Conservation (phyloP, 2,888 invertebrate genomes). For the Drosophila monieri region DNA sequence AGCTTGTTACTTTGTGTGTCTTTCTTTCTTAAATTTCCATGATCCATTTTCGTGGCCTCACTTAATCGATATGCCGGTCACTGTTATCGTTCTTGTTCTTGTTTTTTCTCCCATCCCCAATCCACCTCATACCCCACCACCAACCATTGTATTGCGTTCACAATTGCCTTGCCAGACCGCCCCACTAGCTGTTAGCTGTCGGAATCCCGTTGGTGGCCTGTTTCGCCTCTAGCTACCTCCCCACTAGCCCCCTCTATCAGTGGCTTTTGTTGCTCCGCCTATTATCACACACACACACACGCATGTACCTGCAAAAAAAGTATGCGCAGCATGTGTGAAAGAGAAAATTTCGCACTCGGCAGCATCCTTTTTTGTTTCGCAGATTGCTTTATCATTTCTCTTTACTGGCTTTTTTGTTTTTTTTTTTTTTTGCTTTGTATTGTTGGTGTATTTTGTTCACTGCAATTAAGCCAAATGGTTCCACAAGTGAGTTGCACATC, state of each 20-base stretch:
- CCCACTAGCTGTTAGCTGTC: constrained; percentile 2
- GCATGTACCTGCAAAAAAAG: constrained; percentile 2
- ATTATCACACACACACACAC: constrained; percentile 61
- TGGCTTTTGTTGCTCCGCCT: constrained; percentile 75
- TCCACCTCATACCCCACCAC: neutral
- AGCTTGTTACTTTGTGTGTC: neutral
- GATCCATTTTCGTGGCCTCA: constrained; percentile 19
- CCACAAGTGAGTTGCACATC: constrained; percentile 69
- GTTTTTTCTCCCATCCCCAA: neutral
- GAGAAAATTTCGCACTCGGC: constrained; percentile 33
- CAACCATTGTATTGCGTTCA: constrained; percentile 6
- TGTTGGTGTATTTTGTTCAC: constrained; percentile 21
- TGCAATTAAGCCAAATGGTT: constrained; percentile 76
- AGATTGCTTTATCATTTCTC: constrained; percentile 10
- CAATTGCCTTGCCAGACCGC: constrained; percentile 8
- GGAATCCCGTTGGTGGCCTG: constrained; percentile 50
- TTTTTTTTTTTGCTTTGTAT: neutral
- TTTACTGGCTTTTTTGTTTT: neutral
- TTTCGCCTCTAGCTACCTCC: constrained; percentile 44
- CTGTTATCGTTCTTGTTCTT: constrained; percentile 2
- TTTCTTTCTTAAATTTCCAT: constrained; percentile 9
- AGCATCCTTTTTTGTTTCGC: constrained; percentile 47
- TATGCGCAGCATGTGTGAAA: constrained; percentile 27
- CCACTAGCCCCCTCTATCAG: constrained; percentile 1
- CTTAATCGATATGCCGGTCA: constrained; percentile 38